Percentiles rank a stretch among this genome's conserved stretches.
These are phyloP conservation scores for Etheostoma perlongum DNA, from an alignment of 2,797 vertebrate genomes.

Conservation along the genomic window DNA sequence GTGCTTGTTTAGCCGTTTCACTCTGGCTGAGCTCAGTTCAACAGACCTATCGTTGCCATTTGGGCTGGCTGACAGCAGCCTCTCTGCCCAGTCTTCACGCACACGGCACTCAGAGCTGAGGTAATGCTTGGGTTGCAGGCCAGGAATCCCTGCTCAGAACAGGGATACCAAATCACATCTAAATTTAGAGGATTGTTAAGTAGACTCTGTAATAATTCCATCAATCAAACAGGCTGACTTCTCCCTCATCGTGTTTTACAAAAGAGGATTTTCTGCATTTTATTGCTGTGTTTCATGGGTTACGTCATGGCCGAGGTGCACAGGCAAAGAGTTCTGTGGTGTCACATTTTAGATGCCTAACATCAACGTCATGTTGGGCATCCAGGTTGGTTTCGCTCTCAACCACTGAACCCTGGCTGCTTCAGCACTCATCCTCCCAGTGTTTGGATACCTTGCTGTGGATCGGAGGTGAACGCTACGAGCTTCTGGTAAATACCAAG, in stretches of 20 bases:
- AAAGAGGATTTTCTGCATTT: slow-evolving; percentile 74
- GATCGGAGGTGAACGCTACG: slow-evolving; percentile 69
- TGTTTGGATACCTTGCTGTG: slow-evolving; percentile 74
- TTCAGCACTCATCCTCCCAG: slow-evolving; percentile 66
- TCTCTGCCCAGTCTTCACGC: slow-evolving; percentile 68
- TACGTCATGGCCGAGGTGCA: slow-evolving; percentile 62
- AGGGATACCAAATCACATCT: slow-evolving; percentile 76
- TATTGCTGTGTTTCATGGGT: slow-evolving; percentile 60
- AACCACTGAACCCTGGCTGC: slow-evolving; percentile 55
- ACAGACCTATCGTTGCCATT: slow-evolving; percentile 75
- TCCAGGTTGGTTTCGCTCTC: slow-evolving; percentile 24
- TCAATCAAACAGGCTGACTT: slow-evolving; percentile 75
- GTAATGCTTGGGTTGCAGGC: slow-evolving; percentile 81
- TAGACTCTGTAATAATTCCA: slow-evolving; percentile 80
- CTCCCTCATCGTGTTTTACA: slow-evolving; percentile 67
- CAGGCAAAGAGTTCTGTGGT: slow-evolving; percentile 22
- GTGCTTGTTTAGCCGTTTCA: slow-evolving; percentile 72
- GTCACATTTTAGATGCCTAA: slow-evolving; percentile 56
- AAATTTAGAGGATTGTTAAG: slow-evolving; percentile 85
- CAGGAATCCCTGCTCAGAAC: slow-evolving; percentile 77
- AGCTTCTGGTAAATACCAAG: slow-evolving; percentile 77
- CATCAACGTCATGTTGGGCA: slow-evolving; percentile 36
- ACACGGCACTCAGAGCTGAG: slow-evolving; percentile 78
- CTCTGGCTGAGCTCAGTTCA: slow-evolving; percentile 67
- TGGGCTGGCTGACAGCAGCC: slow-evolving; percentile 78